phyloP scores from a whole-genome alignment of 2,888 invertebrate species.

The Dolichopus griseipennis region DNA sequence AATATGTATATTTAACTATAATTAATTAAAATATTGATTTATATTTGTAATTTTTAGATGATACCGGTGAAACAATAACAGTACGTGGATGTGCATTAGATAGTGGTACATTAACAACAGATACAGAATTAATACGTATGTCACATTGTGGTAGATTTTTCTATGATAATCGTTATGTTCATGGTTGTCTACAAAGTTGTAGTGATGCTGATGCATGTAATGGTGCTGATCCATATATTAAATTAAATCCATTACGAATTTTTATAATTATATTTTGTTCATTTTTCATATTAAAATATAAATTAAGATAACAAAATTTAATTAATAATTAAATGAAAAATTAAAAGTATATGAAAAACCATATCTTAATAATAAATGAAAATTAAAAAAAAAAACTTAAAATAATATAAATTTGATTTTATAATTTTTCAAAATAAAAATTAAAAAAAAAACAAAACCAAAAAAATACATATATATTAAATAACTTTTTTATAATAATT shows the following conservation, averaged over 20 bases:
- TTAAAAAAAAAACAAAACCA: too few species aligned
- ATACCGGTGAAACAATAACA: slow-evolving; percentile 69
- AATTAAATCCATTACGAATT: background rate
- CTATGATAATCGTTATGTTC: slow-evolving; percentile 78
- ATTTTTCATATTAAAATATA: slow-evolving; percentile 12
- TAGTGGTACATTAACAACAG: slow-evolving; percentile 89
- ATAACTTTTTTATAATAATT: too few species aligned
- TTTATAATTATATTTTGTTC: slow-evolving; percentile 15
- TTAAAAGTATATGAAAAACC: background rate
- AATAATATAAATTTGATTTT: too few species aligned
- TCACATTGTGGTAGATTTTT: slow-evolving; percentile 95
- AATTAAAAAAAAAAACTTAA: too few species aligned
- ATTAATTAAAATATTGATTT: too few species aligned
- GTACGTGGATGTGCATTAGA: slow-evolving; percentile 93
- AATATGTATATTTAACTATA: background rate
- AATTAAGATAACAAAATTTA: slow-evolving; percentile 17
- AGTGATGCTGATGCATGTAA: slow-evolving; percentile 90
- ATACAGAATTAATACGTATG: slow-evolving; percentile 93
- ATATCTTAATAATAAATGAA: background rate
- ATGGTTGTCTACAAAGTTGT: slow-evolving; percentile 91
- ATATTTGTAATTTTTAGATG: slow-evolving; percentile 48
- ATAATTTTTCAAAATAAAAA: too few species aligned
- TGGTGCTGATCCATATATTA: slow-evolving; percentile 24
- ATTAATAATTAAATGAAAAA: background rate
- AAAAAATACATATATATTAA: too few species aligned